These are phyloP conservation scores for Cephalopholis sonnerati DNA, from an alignment of 2,113 vertebrate genomes.

Conservation along the genomic window DNA sequence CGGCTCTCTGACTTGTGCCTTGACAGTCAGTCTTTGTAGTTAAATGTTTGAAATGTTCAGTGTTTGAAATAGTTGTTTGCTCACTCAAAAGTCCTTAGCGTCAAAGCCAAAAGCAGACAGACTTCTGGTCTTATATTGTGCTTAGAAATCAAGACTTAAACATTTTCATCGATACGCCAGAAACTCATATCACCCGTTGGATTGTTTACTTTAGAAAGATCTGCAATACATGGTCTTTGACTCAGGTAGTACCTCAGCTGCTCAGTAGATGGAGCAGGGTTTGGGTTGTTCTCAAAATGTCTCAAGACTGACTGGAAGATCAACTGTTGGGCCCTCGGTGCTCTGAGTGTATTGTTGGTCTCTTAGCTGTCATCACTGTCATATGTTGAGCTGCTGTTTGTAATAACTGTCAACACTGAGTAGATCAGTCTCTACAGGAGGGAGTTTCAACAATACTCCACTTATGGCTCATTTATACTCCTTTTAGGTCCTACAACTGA, in stretches of 20 bases:
- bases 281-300: constrained; percentile 1
- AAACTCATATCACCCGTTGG: not conserved
- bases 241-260: constrained; percentile 40
- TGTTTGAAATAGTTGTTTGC: not conserved
- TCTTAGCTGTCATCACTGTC: constrained; percentile 48
- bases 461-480: not conserved
- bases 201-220: constrained; percentile 12
- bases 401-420: constrained; percentile 19
- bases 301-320: not conserved
- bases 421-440: constrained; percentile 1
- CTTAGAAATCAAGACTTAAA: not conserved
- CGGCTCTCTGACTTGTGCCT: not conserved
- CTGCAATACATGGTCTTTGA: not conserved
- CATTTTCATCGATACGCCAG: not conserved
- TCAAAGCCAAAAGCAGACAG: not conserved
- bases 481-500: no score
- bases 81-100: not conserved
- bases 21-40: not conserved
- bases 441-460: not conserved
- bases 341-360: constrained; percentile 4
- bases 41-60: not conserved
- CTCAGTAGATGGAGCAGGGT: constrained; percentile 57
- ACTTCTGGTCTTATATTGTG: not conserved
- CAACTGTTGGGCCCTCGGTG: not conserved
- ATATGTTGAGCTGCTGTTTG: constrained; percentile 23